Evolutionary conservation across 2,797 vertebrate species (phyloP), one percentile per base, ranked within the genome.

Genomic region (Urocyon cinereoargenteus): DNA sequence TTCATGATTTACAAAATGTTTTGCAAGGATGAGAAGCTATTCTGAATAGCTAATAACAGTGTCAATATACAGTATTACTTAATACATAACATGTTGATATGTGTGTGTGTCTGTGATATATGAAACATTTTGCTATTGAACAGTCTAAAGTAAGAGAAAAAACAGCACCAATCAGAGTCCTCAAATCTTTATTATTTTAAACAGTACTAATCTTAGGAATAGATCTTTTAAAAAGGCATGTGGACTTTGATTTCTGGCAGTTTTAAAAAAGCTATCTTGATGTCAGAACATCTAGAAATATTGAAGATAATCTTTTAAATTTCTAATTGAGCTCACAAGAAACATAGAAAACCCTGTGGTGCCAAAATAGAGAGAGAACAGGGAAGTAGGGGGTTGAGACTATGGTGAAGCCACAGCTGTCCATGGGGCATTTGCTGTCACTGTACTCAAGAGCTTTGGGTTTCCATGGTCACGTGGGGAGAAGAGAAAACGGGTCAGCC

Each of bases 111-210:
- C 6, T 73, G 40, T 84, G 73, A 26, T 61, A 61, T 86, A 51
- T 18, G 51, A 84, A 73, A 84, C 34, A 88, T 34, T 93, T 77
- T 94, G 24, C 45, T 78, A 28, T 83, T 66, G 34, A 83, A 45
- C 87, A 87, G 84, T 75, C 34, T 96, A 24, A 73, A 92, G 68
- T 57, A 45, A 78, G 90, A 93, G n/a, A 70, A 61, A 75, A 94
- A 19, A 11, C n/a, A 82, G 31, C 24, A 89, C 66, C 19, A 64
- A 34, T 62, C 40, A 88, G 62, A 75, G 3, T 4, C 91, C 49
- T 77, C 53, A 66, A 70, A 34, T 94, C 26, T 55, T 66, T 88
- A 75, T 86, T 78, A 73, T 73, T 86, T 36, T 92, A 91, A 78
- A 51, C n/a, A 45, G 2, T 45, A 45, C 12, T 82, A 18, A 66